Evolutionary conservation across 2,113 vertebrate genomes (phyloP).

Genomic region (Diadophis punctatus): DNA sequence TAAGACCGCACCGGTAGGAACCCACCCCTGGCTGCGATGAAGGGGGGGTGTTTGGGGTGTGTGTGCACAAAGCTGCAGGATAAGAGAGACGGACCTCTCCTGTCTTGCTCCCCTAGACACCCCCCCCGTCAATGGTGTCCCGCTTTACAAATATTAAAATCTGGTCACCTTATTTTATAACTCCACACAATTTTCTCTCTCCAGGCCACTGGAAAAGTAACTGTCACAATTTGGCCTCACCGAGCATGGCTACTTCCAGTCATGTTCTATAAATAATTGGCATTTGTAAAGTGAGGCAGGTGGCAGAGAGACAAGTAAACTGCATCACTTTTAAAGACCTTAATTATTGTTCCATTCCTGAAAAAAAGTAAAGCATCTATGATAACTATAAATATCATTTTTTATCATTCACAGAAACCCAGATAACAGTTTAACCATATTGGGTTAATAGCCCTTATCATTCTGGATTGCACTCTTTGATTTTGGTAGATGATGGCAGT

Average conservation of each 20-base stretch:
- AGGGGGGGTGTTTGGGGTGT: too few relatives aligned
- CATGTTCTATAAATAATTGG: neutral
- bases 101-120: too few relatives aligned
- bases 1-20: too few relatives aligned
- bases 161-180: neutral
- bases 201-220: neutral
- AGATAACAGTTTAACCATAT: neutral
- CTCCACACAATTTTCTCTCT: neutral
- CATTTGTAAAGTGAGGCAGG: neutral
- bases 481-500: neutral
- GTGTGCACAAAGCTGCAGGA: too few relatives aligned
- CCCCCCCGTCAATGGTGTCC: too few relatives aligned
- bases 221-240: neutral
- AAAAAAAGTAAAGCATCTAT: neutral
- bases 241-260: neutral
- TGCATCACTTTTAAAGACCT: neutral
- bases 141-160: too few relatives aligned
- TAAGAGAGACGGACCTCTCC: too few relatives aligned
- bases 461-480: neutral
- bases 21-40: too few relatives aligned
- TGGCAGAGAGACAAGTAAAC: neutral
- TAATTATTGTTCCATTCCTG: neutral
- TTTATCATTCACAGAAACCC: neutral
- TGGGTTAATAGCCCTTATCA: neutral
- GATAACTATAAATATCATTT: neutral